Base-by-base conservation (phyloP, 37 sponge, comb jelly and placozoan species). In the Spongilla lacustris region DNA sequence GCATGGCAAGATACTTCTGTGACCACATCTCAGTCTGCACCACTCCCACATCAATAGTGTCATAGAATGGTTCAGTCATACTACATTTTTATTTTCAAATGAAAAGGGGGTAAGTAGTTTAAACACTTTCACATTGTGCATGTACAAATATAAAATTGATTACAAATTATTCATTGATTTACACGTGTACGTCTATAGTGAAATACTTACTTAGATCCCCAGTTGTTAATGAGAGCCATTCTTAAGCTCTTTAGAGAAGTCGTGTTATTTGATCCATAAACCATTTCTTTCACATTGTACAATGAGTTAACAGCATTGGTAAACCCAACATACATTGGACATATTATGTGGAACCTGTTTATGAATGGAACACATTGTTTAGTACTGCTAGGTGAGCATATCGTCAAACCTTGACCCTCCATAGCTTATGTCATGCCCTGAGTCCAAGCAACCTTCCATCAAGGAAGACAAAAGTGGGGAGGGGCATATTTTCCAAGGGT, bases 181-280 rank as follows among this genome's bases (percentile, higher is more conserved):
- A 46, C 46, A 46, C 46, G n/a, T n/a, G n/a, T n/a, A n/a, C n/a
- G n/a, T n/a, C n/a, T n/a, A n/a, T n/a, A n/a, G n/a, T n/a, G 21
- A 24, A 6, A 73, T 37, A 70, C 35, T 73, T 80, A 87, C 87
- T 23, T 74, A 19, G 73, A 37, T 73, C 87, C 87, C 87, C 87
- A 87, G 87, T 87, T 87, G 81, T 87, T 87, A 8, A 80, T 79
- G 29, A 87, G 87, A 34, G 87, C 87, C 87, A 87, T 80, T 24
- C 50, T 41, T 27, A 87, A 21, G 5, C 28, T 50, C 38, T 87
- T 81, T 27, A 87, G 74, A 25, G 87, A 67, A 35, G 87, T 58
- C 22, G 74, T 67, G 8, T 33, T 80, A 41, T 80, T 50, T 32
- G 71, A 38, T 69, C 35, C 71, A 58, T 38, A 87, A 3, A 87